Percentiles rank a stretch among this genome's conserved stretches.
These are phyloP conservation scores for Bombus superbus DNA, from an alignment of 1,140 invertebrate genomes.

Conservation along the genomic window DNA sequence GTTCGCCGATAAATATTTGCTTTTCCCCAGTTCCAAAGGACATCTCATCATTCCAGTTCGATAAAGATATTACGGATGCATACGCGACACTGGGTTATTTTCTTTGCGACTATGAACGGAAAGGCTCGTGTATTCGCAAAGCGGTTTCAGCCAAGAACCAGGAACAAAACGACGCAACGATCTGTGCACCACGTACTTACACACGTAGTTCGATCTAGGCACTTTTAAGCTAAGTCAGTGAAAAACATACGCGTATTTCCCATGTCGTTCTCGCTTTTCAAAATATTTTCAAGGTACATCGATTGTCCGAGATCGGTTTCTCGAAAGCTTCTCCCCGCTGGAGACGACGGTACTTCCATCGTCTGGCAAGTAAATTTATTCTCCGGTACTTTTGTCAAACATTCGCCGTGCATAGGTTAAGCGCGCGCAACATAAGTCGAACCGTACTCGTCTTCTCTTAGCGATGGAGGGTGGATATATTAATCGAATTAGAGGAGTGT, in stretches of 20 bases:
- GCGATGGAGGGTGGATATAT: background rate
- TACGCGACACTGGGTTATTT: constrained; percentile 48
- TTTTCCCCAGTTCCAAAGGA: background rate
- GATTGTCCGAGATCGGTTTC: constrained; percentile 30
- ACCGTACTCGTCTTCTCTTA: background rate
- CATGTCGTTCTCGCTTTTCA: constrained; percentile 17
- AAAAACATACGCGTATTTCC: background rate
- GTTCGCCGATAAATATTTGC: constrained; percentile 1
- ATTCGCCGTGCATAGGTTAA: background rate
- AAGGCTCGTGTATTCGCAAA: constrained; percentile 22
- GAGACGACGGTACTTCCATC: background rate
- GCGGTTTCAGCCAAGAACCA: background rate
- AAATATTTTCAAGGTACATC: constrained; percentile 27
- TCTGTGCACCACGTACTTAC: background rate
- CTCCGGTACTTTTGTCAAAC: background rate
- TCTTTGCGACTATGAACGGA: constrained; percentile 28
- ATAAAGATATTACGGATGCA: constrained; percentile 24
- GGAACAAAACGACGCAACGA: background rate
- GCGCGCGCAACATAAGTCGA: background rate
- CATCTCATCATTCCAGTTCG: constrained; percentile 9
- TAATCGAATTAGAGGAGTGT: background rate
- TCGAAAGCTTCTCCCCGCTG: background rate
- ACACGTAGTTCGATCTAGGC: no score
- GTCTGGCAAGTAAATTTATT: background rate
- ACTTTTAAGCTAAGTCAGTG: constrained; percentile 21